phyloP scores from a whole-genome alignment of 2,113 vertebrate species.

The Gadus macrocephalus region DNA sequence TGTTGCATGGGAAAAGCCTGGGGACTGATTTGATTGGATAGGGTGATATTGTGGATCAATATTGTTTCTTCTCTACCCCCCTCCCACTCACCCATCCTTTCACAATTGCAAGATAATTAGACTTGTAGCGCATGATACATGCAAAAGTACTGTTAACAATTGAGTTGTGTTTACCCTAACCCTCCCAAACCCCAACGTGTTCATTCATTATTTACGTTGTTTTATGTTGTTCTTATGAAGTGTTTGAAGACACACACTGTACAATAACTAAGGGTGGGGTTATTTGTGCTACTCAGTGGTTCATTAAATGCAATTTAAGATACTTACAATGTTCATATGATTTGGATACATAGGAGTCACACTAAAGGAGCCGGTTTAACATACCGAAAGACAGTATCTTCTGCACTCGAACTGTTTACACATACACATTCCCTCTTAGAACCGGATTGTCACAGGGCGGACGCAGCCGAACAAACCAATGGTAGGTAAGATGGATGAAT shows the following conservation, averaged over 20 bases:
- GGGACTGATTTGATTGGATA: conserved; percentile 57
- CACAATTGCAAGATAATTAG: conserved; percentile 51
- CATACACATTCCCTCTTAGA: conserved; percentile 30
- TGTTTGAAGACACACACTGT: conserved; percentile 63
- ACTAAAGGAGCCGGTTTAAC: not conserved
- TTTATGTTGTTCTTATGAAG: conserved; percentile 24
- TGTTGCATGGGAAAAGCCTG: conserved; percentile 58
- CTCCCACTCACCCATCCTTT: conserved; percentile 16
- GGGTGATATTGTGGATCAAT: conserved; percentile 61
- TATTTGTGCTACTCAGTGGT: conserved; percentile 25
- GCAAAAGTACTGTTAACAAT: conserved; percentile 51
- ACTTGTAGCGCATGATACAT: conserved; percentile 66
- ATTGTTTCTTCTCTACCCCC: conserved; percentile 19
- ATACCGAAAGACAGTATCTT: conserved; percentile 12
- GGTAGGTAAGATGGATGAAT: conserved; percentile 32
- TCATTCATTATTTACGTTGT: conserved; percentile 31
- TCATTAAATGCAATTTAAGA: conserved; percentile 27
- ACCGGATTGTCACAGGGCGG: conserved; percentile 28
- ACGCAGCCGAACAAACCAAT: conserved; percentile 19
- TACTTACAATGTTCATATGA: not conserved
- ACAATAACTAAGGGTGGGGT: conserved; percentile 33
- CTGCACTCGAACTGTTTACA: conserved; percentile 24
- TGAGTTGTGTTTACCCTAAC: conserved; percentile 3
- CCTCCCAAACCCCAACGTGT: not conserved
- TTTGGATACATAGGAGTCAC: not conserved